Conservation (phyloP, 2,113 vertebrate genomes). For the Prietella phreatophila region DNA sequence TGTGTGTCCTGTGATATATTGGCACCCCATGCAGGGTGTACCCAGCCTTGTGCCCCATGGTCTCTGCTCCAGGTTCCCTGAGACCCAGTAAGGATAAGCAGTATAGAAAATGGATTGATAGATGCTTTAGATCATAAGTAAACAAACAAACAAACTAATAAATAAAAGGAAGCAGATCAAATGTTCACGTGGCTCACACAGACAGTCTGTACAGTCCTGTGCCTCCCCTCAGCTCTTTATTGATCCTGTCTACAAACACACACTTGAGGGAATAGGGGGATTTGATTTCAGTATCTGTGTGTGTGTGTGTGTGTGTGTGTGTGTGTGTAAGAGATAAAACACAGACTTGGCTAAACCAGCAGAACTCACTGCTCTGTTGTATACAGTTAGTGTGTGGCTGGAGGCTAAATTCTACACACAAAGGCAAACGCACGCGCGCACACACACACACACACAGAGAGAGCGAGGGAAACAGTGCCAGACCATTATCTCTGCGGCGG, state of each 20-base stretch:
- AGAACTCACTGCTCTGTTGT: constrained; percentile 55
- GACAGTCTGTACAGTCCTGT: constrained; percentile 1
- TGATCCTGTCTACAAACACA: constrained; percentile 12
- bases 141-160: background rate
- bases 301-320: background rate
- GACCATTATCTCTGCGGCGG: constrained; percentile 63
- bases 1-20: too few relatives aligned
- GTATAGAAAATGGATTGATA: too few relatives aligned
- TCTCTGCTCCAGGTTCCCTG: too few relatives aligned
- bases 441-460: constrained; percentile 53
- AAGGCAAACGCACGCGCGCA: background rate
- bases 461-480: constrained; percentile 53
- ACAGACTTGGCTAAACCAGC: constrained; percentile 39
- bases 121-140: too few relatives aligned
- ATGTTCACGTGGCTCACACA: background rate
- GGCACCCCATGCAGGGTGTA: too few relatives aligned
- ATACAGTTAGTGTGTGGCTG: constrained; percentile 49
- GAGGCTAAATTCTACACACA: constrained; percentile 33
- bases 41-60: too few relatives aligned
- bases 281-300: background rate
- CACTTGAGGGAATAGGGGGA: constrained; percentile 22
- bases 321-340: constrained; percentile 14
- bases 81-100: too few relatives aligned
- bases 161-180: background rate
- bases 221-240: background rate